A percentile compares a stretch with the other conserved stretches of the same genome.
Conservation (phyloP, 2,888 invertebrate genomes). For the Linnaemya tessellans region DNA sequence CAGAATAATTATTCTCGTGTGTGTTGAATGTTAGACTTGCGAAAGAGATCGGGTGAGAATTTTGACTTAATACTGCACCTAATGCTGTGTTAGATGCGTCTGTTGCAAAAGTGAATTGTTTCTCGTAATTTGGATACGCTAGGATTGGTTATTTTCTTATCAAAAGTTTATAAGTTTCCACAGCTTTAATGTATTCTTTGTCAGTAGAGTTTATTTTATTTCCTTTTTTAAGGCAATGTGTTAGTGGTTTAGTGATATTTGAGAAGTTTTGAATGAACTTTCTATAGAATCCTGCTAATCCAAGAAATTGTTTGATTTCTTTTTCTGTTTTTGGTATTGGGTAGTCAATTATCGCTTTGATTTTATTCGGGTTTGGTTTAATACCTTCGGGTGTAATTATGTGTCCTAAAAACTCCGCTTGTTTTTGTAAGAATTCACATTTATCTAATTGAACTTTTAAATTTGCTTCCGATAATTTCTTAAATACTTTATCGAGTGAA, state of each 20-base stretch:
- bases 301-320: too few relatives aligned
- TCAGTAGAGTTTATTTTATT: background rate
- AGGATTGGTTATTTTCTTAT: conserved; percentile 11
- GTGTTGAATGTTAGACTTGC: too few relatives aligned
- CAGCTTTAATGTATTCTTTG: conserved; percentile 12
- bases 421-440: too few relatives aligned
- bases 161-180: conserved; percentile 1
- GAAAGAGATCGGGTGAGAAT: too few relatives aligned
- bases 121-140: conserved; percentile 11
- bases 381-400: conserved; percentile 73
- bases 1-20: too few relatives aligned
- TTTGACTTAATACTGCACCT: background rate
- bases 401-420: too few relatives aligned
- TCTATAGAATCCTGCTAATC: too few relatives aligned
- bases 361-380: conserved; percentile 76
- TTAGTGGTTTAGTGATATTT: conserved; percentile 51
- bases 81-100: conserved; percentile 17
- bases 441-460: conserved; percentile 76
- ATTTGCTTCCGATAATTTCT: conserved; percentile 59
- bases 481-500: background rate
- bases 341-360: too few relatives aligned
- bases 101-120: conserved; percentile 21
- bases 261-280: conserved; percentile 72
- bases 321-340: too few relatives aligned
- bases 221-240: background rate